Evolutionary conservation across 2,113 vertebrate genomes (phyloP).

Genomic region (Pithys albifrons): DNA sequence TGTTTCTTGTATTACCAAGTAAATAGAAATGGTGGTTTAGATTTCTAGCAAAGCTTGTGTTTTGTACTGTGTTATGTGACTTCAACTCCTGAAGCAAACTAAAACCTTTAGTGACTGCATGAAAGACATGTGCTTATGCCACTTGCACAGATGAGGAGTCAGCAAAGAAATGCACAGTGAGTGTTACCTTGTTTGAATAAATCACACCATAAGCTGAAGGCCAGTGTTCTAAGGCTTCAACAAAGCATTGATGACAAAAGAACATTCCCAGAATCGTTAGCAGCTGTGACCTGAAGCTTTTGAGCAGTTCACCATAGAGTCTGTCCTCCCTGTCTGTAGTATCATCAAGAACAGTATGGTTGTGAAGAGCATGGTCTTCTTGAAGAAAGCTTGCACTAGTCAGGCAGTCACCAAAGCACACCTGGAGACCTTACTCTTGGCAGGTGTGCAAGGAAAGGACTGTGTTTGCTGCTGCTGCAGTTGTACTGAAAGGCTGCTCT

Average conservation of each 20-base stretch:
- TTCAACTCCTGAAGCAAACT: background rate
- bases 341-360: accelerated
- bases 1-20: background rate
- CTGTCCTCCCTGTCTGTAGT: background rate
- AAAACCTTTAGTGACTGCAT: background rate
- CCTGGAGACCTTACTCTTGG: background rate
- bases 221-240: background rate
- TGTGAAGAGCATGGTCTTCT: background rate
- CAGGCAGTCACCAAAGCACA: background rate
- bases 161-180: background rate
- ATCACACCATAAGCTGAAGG: background rate
- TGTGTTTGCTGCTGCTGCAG: background rate
- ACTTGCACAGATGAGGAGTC: background rate
- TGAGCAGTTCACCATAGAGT: background rate
- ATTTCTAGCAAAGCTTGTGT: background rate
- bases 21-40: background rate
- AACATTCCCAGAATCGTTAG: background rate
- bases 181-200: background rate
- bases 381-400: background rate
- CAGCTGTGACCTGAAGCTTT: background rate
- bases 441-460: background rate
- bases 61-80: background rate
- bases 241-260: background rate
- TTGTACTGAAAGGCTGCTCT: background rate
- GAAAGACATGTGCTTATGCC: background rate